Evolutionary conservation across 2,888 invertebrate species (phyloP), one percentile per base, ranked within the genome.

Genomic region (Orthosia gracilis): DNA sequence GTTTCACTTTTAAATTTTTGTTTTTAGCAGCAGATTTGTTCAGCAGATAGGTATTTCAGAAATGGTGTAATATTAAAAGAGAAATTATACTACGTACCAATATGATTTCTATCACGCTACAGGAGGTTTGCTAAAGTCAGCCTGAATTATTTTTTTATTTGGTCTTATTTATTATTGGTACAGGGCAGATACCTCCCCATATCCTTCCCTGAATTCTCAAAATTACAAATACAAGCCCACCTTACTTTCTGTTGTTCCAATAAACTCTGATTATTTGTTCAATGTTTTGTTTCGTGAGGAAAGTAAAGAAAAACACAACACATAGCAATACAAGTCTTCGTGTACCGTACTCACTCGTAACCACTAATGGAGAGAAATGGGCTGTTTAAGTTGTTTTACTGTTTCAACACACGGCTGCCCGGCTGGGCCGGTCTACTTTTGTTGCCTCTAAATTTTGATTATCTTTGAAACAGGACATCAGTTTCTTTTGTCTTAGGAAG

Each of bases 281-380:
- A 52, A 40, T 23, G 54, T 49, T 66, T 69, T 66, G 21, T 78
- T 71, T n/a, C 17, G 15, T 40, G 11, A 17, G 31, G 17, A 21
- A 31, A 58, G 69, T 52, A 64, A 64, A 58, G 26, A 18, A 67
- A 73, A 73, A 52, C 17, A 18, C 17, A 18, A 21, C 57, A 12
- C 11, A n/a, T 23, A 31, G 67, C 52, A 45, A 61, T 57, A 78
- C 72, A 57, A 62, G 47, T 64, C 17, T 66, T 74, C 21, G 9
- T 69, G 23, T 58, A 23, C 54, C 47, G 55, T 57, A 15, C 47
- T 15, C 26, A 40, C 62, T 62, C 50, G 74, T 69, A 52, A 58
- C 65, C 21, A 21, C 59, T 81, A 84, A 84, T 81, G 80, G 68
- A 75, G 84, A 81, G 62, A 31, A 80, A 84, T 84, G 65, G 62